phyloP scores from a whole-genome alignment of 2,113 vertebrate species.

The Chaetura pelagica region DNA sequence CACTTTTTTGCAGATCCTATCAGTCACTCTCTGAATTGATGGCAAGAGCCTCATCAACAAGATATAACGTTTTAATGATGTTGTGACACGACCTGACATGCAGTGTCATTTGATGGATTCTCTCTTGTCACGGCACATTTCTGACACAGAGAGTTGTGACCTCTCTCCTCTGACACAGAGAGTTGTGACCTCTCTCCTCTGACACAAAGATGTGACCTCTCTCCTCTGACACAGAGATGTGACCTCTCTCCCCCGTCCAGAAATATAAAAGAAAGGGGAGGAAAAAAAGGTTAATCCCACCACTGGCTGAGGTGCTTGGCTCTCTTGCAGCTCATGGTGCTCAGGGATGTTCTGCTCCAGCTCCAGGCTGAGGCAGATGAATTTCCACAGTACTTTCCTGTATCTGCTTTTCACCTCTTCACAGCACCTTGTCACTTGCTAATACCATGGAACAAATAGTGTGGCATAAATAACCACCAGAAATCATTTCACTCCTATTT shows the following conservation, averaged over 20 bases:
- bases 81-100: conserved; percentile 83
- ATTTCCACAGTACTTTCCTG: background rate
- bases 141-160: conserved; percentile 68
- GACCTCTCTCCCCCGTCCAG: conserved; percentile 16
- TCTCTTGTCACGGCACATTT: conserved; percentile 67
- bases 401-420: conserved; percentile 30
- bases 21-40: conserved; percentile 78
- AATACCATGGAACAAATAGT: conserved; percentile 17
- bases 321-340: background rate
- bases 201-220: conserved; percentile 1
- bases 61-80: conserved; percentile 83
- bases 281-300: background rate
- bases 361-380: background rate
- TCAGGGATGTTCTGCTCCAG: background rate
- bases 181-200: too few species aligned
- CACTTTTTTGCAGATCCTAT: conserved; percentile 75
- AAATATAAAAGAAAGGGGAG: background rate
- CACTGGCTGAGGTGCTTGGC: background rate
- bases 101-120: conserved; percentile 78
- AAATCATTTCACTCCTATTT: conserved; percentile 25
- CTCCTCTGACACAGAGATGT: conserved; percentile 33
- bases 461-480: background rate
- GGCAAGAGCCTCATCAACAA: conserved; percentile 78
- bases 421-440: background rate
- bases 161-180: conserved; percentile 35